A percentile compares a stretch with the other conserved stretches of the same genome.
These are phyloP conservation scores for Epistrophe grossulariae DNA, from an alignment of 2,888 invertebrate species.

Conservation along the genomic window DNA sequence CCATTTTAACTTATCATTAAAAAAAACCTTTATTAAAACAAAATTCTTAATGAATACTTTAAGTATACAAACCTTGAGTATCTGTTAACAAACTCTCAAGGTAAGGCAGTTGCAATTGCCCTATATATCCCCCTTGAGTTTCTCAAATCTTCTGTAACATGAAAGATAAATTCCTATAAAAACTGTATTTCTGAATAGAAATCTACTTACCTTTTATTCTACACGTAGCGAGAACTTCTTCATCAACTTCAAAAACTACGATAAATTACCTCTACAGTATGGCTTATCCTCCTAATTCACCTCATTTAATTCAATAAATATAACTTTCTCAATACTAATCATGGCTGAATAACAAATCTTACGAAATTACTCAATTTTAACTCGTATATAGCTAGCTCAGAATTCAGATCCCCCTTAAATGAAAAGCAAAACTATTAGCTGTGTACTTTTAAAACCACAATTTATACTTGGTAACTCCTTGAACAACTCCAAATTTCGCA, in stretches of 20 bases:
- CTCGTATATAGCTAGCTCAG: not conserved
- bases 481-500: constrained; percentile 31
- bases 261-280: constrained; percentile 8
- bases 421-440: constrained; percentile 22
- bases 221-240: not conserved
- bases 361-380: constrained; percentile 45
- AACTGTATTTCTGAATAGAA: too few relatives aligned
- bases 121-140: too few relatives aligned
- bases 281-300: constrained; percentile 51
- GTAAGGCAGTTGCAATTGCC: too few relatives aligned
- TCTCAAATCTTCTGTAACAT: too few relatives aligned
- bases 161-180: too few relatives aligned
- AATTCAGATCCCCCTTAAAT: not conserved
- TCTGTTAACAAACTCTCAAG: too few relatives aligned
- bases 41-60: too few relatives aligned
- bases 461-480: constrained; percentile 10
- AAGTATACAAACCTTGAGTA: too few relatives aligned
- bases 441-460: constrained; percentile 37
- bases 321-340: constrained; percentile 37
- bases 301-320: constrained; percentile 64
- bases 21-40: too few relatives aligned
- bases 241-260: not conserved
- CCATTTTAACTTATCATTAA: too few relatives aligned
- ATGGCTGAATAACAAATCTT: constrained; percentile 56
- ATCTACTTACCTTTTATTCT: too few relatives aligned